Base-by-base conservation (phyloP, 2,888 invertebrate species). In the Margaritifera margaritifera region DNA sequence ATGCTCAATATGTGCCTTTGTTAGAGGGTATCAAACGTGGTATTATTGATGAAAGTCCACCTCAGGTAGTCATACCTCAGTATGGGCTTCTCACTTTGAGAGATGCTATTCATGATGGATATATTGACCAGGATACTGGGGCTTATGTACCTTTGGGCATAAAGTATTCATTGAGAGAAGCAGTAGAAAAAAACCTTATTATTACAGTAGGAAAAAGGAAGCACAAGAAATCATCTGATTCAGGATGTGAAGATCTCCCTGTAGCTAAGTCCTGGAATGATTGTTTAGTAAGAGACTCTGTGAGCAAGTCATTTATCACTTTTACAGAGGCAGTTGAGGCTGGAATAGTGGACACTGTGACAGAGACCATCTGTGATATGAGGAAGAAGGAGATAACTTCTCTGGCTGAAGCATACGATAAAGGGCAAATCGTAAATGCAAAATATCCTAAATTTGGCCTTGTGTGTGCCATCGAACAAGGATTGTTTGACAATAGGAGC, bases 141-240 rank as follows among this genome's bases (percentile, higher is more conserved):
- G 94, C 95, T 85, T 93, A 94, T 81, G 93, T 78, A 56, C 68
- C 58, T 42, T 53, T 66, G 25, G 55, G 62, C 56, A 66, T 57
- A 25, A 66, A 66, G 27, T 94, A 96, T 91, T 96, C 95, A 0
- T 94, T 98, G 62, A 94, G 95, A 79, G 96, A 98, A 91, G 98
- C 98, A 8, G 95, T 98, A 79, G 93, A 94, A 78, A 93, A 95
- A 91, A 93, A 96, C 78, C 94, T 98, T 80, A 92, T 98, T 67
- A 78, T 82, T 25, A 75, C 77, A 53, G 67, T 73, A 55, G 79
- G 75, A 58, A 68, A 75, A 59, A 78, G 69, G 64, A 75, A 64
- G 63, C 60, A 60, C 53, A 71, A 69, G 20, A 76, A 69, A 53
- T 57, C 73, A 61, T 57, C 71, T 54, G 76, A 76, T 31, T 71